Conservation (phyloP, 1,140 invertebrate species). For the Hydropsyche tenuis region DNA sequence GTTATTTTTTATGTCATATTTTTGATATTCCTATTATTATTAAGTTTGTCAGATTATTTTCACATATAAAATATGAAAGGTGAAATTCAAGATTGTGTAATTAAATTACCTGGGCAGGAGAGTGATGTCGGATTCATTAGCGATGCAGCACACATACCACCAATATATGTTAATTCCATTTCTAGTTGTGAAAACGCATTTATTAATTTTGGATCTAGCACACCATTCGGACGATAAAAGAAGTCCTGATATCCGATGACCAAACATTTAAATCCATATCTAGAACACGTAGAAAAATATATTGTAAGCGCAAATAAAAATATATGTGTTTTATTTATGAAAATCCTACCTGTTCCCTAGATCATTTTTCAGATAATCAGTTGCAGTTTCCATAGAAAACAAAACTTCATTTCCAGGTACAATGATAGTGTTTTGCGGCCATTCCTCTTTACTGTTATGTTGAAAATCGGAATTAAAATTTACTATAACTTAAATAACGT, state of each 20-base stretch:
- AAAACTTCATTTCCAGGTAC: slow-evolving; percentile 94
- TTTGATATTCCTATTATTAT: too few relatives aligned
- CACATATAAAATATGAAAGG: too few relatives aligned
- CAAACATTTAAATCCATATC: slow-evolving; percentile 91
- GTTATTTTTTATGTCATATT: too few relatives aligned
- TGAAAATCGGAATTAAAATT: not conserved
- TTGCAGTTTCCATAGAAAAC: slow-evolving; percentile 94
- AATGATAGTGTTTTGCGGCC: slow-evolving; percentile 86
- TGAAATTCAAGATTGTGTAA: too few relatives aligned
- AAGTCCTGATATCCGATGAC: slow-evolving; percentile 92
- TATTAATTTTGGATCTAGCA: slow-evolving; percentile 52
- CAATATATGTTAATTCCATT: slow-evolving; percentile 89
- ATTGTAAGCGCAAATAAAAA: slow-evolving; percentile 41
- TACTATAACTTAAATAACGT: not conserved
- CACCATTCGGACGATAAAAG: slow-evolving; percentile 47
- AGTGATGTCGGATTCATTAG: slow-evolving; percentile 57
- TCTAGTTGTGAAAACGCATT: slow-evolving; percentile 81
- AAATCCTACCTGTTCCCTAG: slow-evolving; percentile 63
- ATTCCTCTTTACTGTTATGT: slow-evolving; percentile 71
- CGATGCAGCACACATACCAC: slow-evolving; percentile 78
- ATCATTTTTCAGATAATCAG: slow-evolving; percentile 94
- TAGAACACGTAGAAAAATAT: slow-evolving; percentile 50
- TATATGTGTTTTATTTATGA: slow-evolving; percentile 1
- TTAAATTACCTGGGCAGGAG: slow-evolving; percentile 34
- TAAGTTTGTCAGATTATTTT: too few relatives aligned